phyloP scores from a whole-genome alignment of 2,888 invertebrate genomes.

The Drosophila aldrichi region DNA sequence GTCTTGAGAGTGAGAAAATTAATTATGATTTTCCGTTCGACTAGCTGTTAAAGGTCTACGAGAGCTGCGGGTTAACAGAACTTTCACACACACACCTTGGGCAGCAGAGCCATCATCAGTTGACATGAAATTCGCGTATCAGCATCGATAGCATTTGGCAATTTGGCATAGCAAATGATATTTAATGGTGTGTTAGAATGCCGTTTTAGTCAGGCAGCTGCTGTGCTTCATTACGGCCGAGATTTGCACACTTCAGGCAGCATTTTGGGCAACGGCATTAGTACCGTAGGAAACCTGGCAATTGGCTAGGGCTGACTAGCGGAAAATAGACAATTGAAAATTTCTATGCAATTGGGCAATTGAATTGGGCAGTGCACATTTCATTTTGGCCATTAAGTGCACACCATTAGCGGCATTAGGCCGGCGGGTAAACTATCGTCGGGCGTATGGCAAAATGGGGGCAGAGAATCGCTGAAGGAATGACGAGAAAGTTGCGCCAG shows the following conservation, averaged over 20 bases:
- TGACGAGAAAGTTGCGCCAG: slow-evolving; percentile 58
- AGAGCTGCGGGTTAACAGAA: neutral
- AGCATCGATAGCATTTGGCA: slow-evolving; percentile 3
- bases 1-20: neutral
- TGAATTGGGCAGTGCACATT: slow-evolving; percentile 32
- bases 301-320: slow-evolving; percentile 15
- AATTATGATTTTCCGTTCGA: neutral
- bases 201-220: slow-evolving; percentile 23
- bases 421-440: slow-evolving; percentile 11
- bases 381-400: slow-evolving; percentile 31
- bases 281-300: slow-evolving; percentile 17
- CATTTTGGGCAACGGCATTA: slow-evolving; percentile 30
- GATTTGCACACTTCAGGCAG: slow-evolving; percentile 43
- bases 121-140: neutral
- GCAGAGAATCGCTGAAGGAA: slow-evolving; percentile 22
- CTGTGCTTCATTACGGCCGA: slow-evolving; percentile 14
- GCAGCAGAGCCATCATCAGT: neutral
- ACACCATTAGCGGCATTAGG: slow-evolving; percentile 39
- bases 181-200: slow-evolving; percentile 37
- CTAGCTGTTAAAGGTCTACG: neutral
- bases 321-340: neutral
- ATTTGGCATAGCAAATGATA: slow-evolving; percentile 33
- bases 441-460: slow-evolving; percentile 24
- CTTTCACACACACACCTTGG: neutral
- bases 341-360: slow-evolving; percentile 42